Base-by-base conservation (phyloP, 2,797 vertebrate genomes). In the Tauraco hartlaubi region DNA sequence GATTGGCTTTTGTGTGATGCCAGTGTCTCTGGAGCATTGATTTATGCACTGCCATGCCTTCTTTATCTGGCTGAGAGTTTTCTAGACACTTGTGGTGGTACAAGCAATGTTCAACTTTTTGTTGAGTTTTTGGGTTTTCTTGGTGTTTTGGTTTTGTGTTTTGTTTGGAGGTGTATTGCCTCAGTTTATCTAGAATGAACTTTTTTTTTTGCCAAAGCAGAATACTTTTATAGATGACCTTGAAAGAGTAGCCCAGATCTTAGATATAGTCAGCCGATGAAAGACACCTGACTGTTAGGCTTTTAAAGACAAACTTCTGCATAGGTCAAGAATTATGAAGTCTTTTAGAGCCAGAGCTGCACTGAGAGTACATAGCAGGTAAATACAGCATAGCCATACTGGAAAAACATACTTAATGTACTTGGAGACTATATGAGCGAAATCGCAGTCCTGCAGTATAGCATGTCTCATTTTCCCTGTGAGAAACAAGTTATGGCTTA, bases 401-500 rank as follows among this genome's bases (percentile, higher is more conserved):
- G 92, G 77, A 76, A 91, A 90, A 94, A 56, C 44, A 73, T 20
- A 72, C 46, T 78, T 33, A 6, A 9, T 48, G 3, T 62, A 43
- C 22, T 78, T 69, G 21, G 10, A 88, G 88, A 48, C 48, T 79
- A 3, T 21, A 59, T 3, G 15, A 92, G 81, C 0, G 9, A 41
- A 93, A 56, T 22, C 61, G 52, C 71, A 78, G 54, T 31, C 73
- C 51, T 94, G 67, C 17, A 18, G 35, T 78, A 26, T 71, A 64
- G 20, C 76, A n/a, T 68, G 77, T 86, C 62, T 92, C 51, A 13
- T 61, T 95, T 93, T 93, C 59, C 72, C 46, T 58, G 23, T 85
- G 90, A 90, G 77, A 92, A 96, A 52, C 71, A 85, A 87, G 74
- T 80, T 85, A n/a, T 1, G 46, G 93, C 67, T 90, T 86, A 84